Evolutionary conservation across 2,888 invertebrate species (phyloP).

Genomic region (Acrobasis suavella): DNA sequence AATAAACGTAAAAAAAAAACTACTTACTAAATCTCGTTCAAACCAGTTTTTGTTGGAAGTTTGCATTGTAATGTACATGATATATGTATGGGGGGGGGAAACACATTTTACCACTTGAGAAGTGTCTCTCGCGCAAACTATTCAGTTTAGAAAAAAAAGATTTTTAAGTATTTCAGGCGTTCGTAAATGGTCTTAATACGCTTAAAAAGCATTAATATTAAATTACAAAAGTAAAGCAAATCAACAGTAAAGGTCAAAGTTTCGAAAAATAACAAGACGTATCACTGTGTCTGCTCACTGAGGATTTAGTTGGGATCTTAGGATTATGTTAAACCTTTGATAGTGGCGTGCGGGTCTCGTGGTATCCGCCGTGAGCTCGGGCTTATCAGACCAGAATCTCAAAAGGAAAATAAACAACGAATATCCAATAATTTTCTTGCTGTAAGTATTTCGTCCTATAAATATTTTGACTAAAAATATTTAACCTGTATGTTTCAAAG

Average conservation of each 20-base stretch:
- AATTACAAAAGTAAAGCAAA: neutral
- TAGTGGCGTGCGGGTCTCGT: neutral
- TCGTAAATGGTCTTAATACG: neutral
- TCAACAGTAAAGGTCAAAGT: neutral
- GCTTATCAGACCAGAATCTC: neutral
- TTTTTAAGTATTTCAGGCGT: no score
- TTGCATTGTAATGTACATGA: no score
- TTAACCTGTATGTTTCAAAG: no score
- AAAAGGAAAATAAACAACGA: neutral
- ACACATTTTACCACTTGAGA: no score
- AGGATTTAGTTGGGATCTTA: neutral
- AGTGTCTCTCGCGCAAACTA: no score
- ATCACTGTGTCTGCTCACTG: neutral
- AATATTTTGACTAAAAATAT: no score
- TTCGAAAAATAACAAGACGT: neutral
- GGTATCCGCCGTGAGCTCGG: neutral
- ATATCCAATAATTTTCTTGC: neutral
- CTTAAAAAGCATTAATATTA: neutral
- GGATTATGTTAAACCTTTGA: slow-evolving; percentile 7
- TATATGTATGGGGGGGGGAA: no score
- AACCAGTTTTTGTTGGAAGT: no score
- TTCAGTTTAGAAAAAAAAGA: no score
- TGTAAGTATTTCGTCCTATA: no score
- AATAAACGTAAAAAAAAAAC: no score
- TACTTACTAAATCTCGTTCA: no score